Percentiles rank a stretch among this genome's conserved stretches.
These are phyloP conservation scores for Acestrorhynchus altus DNA, from an alignment of 2,797 vertebrate species.

Conservation along the genomic window DNA sequence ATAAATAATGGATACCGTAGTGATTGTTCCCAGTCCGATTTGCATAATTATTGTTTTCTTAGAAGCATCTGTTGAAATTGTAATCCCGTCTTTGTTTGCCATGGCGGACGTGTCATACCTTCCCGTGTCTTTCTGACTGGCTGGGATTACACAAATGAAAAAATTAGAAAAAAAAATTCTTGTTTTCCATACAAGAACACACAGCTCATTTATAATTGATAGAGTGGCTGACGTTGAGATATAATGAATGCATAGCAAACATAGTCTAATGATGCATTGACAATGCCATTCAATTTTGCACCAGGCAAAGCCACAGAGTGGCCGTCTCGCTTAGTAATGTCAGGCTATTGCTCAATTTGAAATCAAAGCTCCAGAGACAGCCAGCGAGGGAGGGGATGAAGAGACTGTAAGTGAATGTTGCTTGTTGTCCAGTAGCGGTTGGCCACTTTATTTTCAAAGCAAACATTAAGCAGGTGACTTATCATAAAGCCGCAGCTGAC, in stretches of 20 bases:
- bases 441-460: conserved; percentile 74
- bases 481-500: conserved; percentile 95
- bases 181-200: conserved; percentile 66
- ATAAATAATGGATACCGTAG: conserved; percentile 84
- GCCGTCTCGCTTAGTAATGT: conserved; percentile 10
- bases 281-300: not conserved
- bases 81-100: conserved; percentile 65
- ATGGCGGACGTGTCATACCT: conserved; percentile 45
- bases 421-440: conserved; percentile 41
- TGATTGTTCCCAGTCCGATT: conserved; percentile 82
- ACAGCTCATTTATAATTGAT: conserved; percentile 74
- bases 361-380: conserved; percentile 13
- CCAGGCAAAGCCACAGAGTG: not conserved
- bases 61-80: conserved; percentile 78
- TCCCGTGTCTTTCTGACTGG: conserved; percentile 63
- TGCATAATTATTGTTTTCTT: conserved; percentile 83
- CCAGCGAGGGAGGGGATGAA: not conserved
- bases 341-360: conserved; percentile 11
- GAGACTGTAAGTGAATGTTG: conserved; percentile 10
- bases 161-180: conserved; percentile 62
- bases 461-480: conserved; percentile 87
- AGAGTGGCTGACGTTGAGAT: conserved; percentile 65
- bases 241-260: conserved; percentile 64
- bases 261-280: conserved; percentile 63
- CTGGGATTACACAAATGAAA: conserved; percentile 64